These are phyloP conservation scores for Eptesicus fuscus DNA, from an alignment of 2,113 vertebrate genomes.

Conservation along the genomic window DNA sequence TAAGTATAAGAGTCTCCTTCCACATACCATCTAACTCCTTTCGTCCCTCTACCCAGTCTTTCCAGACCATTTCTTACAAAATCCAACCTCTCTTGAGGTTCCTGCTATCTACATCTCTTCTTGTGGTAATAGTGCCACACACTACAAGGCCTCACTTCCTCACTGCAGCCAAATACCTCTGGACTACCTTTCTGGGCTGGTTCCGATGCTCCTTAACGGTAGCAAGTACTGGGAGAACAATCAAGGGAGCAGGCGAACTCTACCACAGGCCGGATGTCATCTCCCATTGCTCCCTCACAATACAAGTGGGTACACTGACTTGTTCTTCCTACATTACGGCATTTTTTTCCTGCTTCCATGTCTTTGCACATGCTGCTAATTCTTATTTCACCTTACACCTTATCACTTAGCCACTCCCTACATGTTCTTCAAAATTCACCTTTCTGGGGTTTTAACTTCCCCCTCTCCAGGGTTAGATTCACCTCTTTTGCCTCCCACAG, in stretches of 20 bases:
- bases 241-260: not conserved
- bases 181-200: not conserved
- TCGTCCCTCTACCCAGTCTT: not conserved
- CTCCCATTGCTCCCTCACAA: not conserved
- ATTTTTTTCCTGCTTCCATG: not conserved
- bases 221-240: not conserved
- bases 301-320: not conserved
- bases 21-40: not conserved
- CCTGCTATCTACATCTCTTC: not conserved
- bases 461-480: not conserved
- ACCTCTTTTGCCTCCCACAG: not conserved
- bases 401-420: not conserved
- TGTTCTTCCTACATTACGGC: not conserved
- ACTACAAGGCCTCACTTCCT: not conserved
- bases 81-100: not conserved
- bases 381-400: not conserved
- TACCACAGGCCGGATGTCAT: not conserved
- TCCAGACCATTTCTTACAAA: not conserved
- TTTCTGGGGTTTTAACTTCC: not conserved
- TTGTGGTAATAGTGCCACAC: not conserved
- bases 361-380: not conserved
- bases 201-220: not conserved
- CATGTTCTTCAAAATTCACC: not conserved
- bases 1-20: not conserved
- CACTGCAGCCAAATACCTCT: not conserved